Evolutionary conservation across 1,140 invertebrate genomes (phyloP), one percentile per base, ranked within the genome.

Genomic region (Zophobas atratus): DNA sequence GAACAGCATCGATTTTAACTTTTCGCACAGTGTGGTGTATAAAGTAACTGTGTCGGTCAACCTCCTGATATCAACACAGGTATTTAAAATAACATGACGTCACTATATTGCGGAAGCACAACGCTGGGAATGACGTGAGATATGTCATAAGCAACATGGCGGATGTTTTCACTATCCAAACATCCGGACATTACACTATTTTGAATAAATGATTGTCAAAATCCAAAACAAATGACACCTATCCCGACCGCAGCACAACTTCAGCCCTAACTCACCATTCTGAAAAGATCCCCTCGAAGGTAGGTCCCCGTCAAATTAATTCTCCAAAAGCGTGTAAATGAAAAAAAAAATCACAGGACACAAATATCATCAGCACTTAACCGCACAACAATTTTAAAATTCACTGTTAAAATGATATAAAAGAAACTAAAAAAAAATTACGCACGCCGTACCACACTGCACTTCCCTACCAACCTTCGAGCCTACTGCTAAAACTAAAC

Each of bases 71-170:
- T 80, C 79, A 82, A 82, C 75, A 79, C 60, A 80, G 76, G 76
- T 76, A 81, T 81, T 81, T 81, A 82, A 20, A 20, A 81, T 75
- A 81, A 77, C 41, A 56, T 83, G 81, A 84, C 81, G 82, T 84
- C 82, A 84, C 56, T 60, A 76, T 77, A 67, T 79, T 78, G 77
- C 79, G 77, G 81, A 80, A 82, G 80, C 63, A 73, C 57, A 49
- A 73, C 49, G 60, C 70, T 73, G 72, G 77, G 79, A 81, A 80
- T 84, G 82, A 82, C 84, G 83, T 85, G 82, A 84, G 81, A 84
- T 85, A 82, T 84, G 84, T 82, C 84, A 83, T 81, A 79, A 72
- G 81, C 83, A 84, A 81, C 82, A 85, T 85, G 84, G 84, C 84
- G 84, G 84, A 85, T 83, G 80, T 71, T 82, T 78, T 67, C 76